Conservation (phyloP, 2,113 vertebrate genomes). For the Oryzias celebensis region DNA sequence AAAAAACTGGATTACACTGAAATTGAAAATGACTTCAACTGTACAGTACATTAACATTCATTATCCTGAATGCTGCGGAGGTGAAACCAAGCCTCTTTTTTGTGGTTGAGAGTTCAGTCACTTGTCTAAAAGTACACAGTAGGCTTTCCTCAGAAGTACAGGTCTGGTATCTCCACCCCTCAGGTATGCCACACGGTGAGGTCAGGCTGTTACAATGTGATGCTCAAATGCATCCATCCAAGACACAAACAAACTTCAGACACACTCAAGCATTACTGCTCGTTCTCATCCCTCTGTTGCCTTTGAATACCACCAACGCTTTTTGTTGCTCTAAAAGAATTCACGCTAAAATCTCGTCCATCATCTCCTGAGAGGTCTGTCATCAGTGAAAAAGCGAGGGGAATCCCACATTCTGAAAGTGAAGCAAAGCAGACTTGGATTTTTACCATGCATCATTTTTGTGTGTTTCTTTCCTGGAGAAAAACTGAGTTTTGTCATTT, state of each 20-base stretch:
- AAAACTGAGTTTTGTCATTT: no score
- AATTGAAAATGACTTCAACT: no score
- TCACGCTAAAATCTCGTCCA: background rate
- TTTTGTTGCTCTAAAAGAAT: background rate
- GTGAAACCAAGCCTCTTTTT: background rate
- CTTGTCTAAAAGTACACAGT: conserved; percentile 19
- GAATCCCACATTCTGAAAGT: conserved; percentile 11
- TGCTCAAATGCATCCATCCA: conserved; percentile 22
- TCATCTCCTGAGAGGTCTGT: conserved; percentile 2
- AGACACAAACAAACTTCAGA: conserved; percentile 29
- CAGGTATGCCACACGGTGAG: background rate
- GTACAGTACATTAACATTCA: background rate
- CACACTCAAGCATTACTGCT: conserved; percentile 20
- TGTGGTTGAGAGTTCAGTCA: conserved; percentile 19
- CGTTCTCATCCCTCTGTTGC: conserved; percentile 15
- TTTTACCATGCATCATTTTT: background rate
- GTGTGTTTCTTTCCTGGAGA: no score
- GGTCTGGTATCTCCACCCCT: conserved; percentile 6
- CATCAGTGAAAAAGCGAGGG: conserved; percentile 5
- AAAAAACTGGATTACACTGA: no score
- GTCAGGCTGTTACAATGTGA: conserved; percentile 19
- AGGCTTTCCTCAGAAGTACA: conserved; percentile 8
- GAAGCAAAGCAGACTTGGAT: background rate
- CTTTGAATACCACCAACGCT: conserved; percentile 9
- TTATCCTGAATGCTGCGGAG: background rate